Evolutionary conservation across 2,888 invertebrate genomes (phyloP).

Genomic region (Sclerodermus sp.): DNA sequence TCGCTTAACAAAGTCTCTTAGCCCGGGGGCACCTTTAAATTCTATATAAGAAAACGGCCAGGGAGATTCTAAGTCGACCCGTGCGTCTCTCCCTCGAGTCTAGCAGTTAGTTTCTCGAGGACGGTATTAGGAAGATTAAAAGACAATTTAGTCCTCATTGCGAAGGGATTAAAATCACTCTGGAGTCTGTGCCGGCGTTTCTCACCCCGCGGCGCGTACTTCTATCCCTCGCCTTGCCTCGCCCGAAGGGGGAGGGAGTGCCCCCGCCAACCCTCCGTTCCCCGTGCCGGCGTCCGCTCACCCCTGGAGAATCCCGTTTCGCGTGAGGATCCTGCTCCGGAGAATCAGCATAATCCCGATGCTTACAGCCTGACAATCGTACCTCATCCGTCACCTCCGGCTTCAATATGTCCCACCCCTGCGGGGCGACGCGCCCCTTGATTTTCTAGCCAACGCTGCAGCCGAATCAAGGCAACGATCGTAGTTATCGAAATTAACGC

Average conservation of each 20-base stretch:
- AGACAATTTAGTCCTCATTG: conserved; percentile 29
- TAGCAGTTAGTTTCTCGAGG: conserved; percentile 14
- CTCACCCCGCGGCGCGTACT: background rate
- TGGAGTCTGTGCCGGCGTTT: conserved; percentile 1
- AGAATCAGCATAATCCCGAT: conserved; percentile 32
- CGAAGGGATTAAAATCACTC: conserved; percentile 28
- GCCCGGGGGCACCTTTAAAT: background rate
- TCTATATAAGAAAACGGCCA: background rate
- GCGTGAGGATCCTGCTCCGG: background rate
- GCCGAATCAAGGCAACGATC: too few relatives aligned
- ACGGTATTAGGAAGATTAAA: conserved; percentile 29
- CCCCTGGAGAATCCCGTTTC: background rate
- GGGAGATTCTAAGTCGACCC: background rate
- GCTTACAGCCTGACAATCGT: conserved; percentile 14
- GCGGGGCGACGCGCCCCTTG: background rate
- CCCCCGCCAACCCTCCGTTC: background rate
- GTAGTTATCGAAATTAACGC: too few relatives aligned
- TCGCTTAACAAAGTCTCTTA: conserved; percentile 16
- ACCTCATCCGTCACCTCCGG: background rate
- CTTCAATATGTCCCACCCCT: background rate
- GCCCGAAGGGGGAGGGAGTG: too few relatives aligned
- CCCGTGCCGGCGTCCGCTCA: background rate
- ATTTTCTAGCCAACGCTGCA: too few relatives aligned
- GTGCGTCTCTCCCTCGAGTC: background rate
- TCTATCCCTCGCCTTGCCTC: background rate